Evolutionary conservation across 2,888 invertebrate species (phyloP).

Genomic region (Papilio protenor): DNA sequence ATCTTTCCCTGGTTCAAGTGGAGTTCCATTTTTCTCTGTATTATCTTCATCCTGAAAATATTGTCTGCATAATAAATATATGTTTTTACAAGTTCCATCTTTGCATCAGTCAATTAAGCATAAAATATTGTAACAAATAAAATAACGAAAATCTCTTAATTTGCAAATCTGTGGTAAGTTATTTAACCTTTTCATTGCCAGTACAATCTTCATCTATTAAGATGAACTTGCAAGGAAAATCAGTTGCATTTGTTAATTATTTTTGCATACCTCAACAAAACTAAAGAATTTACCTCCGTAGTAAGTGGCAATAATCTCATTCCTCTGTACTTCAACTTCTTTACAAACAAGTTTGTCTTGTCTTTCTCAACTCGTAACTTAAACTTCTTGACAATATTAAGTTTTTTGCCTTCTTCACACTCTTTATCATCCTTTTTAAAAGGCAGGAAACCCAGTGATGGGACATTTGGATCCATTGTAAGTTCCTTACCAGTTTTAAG

Average conservation of each 20-base stretch:
- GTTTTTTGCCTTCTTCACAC: conserved; percentile 47
- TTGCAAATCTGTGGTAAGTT: too few relatives aligned
- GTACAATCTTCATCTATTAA: too few relatives aligned
- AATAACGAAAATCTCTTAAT: too few relatives aligned
- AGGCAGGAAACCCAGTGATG: conserved; percentile 53
- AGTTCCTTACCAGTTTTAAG: conserved; percentile 66
- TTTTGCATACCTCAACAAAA: neutral
- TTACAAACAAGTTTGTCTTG: conserved; percentile 53
- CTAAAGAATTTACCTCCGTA: conserved; percentile 41
- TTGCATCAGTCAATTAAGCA: neutral
- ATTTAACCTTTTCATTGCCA: too few relatives aligned
- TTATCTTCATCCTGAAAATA: conserved; percentile 53
- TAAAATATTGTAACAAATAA: too few relatives aligned
- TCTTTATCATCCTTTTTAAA: conserved; percentile 46
- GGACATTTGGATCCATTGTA: conserved; percentile 56
- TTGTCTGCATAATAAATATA: neutral
- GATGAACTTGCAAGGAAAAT: too few relatives aligned
- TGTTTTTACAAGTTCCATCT: neutral
- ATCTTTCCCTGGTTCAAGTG: conserved; percentile 69
- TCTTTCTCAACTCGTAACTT: conserved; percentile 57
- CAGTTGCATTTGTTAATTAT: too few relatives aligned
- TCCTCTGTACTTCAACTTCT: conserved; percentile 69
- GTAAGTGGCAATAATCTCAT: conserved; percentile 53
- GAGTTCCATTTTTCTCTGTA: conserved; percentile 39
- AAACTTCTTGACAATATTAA: conserved; percentile 60